Evolutionary conservation across 2,888 invertebrate genomes (phyloP).

Genomic region (Syritta pipiens): DNA sequence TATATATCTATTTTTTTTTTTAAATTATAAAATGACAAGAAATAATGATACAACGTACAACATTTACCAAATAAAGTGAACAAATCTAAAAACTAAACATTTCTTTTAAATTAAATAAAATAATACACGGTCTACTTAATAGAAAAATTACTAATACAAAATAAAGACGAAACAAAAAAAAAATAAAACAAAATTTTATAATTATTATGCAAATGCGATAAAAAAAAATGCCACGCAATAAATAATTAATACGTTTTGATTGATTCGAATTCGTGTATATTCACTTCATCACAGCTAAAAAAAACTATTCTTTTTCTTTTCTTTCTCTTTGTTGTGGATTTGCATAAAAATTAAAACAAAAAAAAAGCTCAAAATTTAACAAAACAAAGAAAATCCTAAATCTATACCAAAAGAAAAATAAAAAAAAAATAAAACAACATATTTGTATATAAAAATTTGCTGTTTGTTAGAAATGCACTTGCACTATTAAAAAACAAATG

Average conservation of each 20-base stretch:
- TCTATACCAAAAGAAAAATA: too few relatives aligned
- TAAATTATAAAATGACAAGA: conserved; percentile 29
- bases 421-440: too few relatives aligned
- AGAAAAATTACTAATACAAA: conserved; percentile 47
- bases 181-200: neutral
- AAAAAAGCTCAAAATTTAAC: too few relatives aligned
- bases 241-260: conserved; percentile 33
- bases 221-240: conserved; percentile 11
- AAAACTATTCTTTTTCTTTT: conserved; percentile 47
- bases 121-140: conserved; percentile 44
- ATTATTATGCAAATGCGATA: conserved; percentile 41
- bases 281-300: conserved; percentile 60
- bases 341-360: conserved; percentile 50
- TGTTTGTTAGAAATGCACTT: conserved; percentile 26
- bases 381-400: too few relatives aligned
- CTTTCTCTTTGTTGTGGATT: conserved; percentile 52
- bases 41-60: conserved; percentile 35
- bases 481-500: conserved; percentile 37
- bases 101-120: conserved; percentile 14
- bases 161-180: conserved; percentile 6
- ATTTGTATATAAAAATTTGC: neutral
- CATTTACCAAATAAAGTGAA: conserved; percentile 21
- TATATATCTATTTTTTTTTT: too few relatives aligned
- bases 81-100: conserved; percentile 18
- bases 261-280: conserved; percentile 46